Evolutionary conservation across 2,888 invertebrate species (phyloP).

Genomic region (Acleris cristana): DNA sequence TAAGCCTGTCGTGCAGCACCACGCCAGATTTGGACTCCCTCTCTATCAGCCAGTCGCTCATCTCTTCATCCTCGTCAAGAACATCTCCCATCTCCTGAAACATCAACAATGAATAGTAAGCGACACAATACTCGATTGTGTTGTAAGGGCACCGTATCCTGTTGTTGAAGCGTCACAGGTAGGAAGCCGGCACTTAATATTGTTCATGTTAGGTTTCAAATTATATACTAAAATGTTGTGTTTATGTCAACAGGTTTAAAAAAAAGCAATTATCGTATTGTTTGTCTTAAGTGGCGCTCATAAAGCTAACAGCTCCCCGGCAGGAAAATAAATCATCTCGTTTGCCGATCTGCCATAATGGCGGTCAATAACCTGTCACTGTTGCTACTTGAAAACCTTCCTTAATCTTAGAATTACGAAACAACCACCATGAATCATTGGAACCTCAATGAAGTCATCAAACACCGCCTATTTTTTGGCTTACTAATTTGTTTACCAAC

Average conservation of each 20-base stretch:
- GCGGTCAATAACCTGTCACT: constrained; percentile 22
- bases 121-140: neutral
- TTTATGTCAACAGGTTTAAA: constrained; percentile 12
- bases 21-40: constrained; percentile 88
- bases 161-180: neutral
- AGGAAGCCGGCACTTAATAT: neutral
- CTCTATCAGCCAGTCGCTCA: constrained; percentile 88
- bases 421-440: constrained; percentile 1
- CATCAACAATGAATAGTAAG: constrained; percentile 31
- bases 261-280: constrained; percentile 29
- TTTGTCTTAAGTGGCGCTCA: constrained; percentile 34
- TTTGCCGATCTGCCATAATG: constrained; percentile 28
- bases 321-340: constrained; percentile 40
- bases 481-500: neutral
- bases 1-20: constrained; percentile 93
- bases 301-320: constrained; percentile 39
- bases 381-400: constrained; percentile 6
- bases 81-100: constrained; percentile 87
- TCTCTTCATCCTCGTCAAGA: constrained; percentile 86
- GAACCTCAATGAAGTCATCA: constrained; percentile 6
- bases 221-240: neutral
- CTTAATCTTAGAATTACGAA: constrained; percentile 16
- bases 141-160: neutral
- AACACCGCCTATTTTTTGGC: neutral
- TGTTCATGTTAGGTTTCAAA: neutral